Percentiles rank a stretch among this genome's conserved stretches.
phyloP scores from a whole-genome alignment of 2,113 vertebrate genomes.

The Actinemys pallida region DNA sequence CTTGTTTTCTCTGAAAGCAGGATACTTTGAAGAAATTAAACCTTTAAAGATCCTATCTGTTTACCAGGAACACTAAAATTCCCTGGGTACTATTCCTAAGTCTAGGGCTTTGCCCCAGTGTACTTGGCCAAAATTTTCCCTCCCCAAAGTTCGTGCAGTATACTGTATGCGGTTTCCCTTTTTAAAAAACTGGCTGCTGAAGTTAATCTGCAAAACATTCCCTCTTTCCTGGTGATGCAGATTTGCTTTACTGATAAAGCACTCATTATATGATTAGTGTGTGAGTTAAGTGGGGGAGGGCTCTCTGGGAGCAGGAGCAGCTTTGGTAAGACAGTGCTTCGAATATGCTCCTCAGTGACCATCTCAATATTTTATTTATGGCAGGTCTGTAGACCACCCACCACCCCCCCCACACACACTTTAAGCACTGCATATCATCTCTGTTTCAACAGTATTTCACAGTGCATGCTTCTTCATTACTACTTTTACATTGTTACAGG shows the following conservation, averaged over 20 bases:
- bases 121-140: background rate
- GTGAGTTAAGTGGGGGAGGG: background rate
- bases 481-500: background rate
- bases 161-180: background rate
- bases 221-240: background rate
- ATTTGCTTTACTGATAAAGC: background rate
- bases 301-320: background rate
- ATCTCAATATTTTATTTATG: background rate
- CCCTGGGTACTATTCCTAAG: rapidly evolving
- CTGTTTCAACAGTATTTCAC: background rate
- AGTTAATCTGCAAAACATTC: background rate
- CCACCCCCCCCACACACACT: background rate
- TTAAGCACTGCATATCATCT: background rate
- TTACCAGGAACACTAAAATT: background rate
- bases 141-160: background rate
- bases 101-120: background rate
- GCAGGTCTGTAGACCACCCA: background rate
- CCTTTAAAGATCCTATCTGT: background rate
- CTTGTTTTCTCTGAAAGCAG: background rate
- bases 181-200: background rate
- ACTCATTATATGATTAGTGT: background rate
- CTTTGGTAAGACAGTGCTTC: background rate
- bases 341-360: background rate
- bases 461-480: background rate
- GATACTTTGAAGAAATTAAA: background rate